Percentiles rank a stretch among this genome's conserved stretches.
phyloP scores from a whole-genome alignment of 2,888 invertebrate species.

The Ctena decussata region DNA sequence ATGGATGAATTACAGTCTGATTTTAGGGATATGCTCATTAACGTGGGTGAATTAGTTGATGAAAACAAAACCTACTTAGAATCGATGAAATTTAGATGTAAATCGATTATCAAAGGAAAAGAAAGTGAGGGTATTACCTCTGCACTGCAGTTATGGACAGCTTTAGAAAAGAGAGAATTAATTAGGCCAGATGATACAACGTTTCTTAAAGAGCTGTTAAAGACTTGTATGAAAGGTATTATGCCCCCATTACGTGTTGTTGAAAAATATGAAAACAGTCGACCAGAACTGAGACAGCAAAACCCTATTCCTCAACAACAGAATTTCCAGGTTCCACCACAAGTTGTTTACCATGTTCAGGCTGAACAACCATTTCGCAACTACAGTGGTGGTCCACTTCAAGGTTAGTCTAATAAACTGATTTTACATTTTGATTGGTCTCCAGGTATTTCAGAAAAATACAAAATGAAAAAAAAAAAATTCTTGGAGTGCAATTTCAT shows the following conservation, averaged over 20 bases:
- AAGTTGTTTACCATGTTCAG: neutral
- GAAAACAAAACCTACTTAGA: slow-evolving; percentile 15
- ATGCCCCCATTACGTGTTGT: slow-evolving; percentile 20
- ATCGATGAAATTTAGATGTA: slow-evolving; percentile 42
- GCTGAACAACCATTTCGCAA: neutral
- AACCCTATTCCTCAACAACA: neutral
- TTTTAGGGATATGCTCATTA: slow-evolving; percentile 33
- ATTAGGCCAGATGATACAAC: slow-evolving; percentile 14
- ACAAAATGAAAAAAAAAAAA: no score
- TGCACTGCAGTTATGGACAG: slow-evolving; percentile 30
- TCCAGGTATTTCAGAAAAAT: no score
- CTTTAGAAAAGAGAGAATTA: slow-evolving; percentile 38
- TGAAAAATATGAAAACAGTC: slow-evolving; percentile 22
- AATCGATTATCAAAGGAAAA: slow-evolving; percentile 25
- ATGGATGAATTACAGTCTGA: slow-evolving; percentile 23
- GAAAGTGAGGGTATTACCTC: slow-evolving; percentile 39
- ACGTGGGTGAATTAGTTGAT: slow-evolving; percentile 22
- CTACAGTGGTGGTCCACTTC: neutral
- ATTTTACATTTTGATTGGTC: no score
- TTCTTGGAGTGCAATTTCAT: no score
- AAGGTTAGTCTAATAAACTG: neutral
- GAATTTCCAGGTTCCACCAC: neutral
- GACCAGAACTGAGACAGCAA: neutral
- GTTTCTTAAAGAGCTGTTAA: slow-evolving; percentile 33
- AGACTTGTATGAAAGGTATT: slow-evolving; percentile 26